A percentile compares a stretch with the other conserved stretches of the same genome.
Evolutionary conservation across 2,888 invertebrate genomes (phyloP).

Genomic region (Ennomos quercinarius): DNA sequence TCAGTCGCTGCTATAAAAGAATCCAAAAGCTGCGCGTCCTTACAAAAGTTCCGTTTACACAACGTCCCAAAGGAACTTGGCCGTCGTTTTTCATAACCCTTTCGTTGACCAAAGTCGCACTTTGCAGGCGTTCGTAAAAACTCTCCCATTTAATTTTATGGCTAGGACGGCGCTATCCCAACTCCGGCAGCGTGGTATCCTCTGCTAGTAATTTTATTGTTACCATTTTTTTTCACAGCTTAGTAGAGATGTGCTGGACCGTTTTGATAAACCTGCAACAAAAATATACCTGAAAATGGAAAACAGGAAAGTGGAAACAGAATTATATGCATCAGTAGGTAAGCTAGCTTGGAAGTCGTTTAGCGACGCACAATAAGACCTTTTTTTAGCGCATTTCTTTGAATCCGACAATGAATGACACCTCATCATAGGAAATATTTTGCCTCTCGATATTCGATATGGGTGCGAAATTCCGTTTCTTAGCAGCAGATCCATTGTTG

Average conservation of each 20-base stretch:
- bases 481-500: no score
- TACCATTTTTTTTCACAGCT: conserved; percentile 69
- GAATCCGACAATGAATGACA: no score
- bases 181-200: conserved; percentile 51
- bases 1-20: conserved; percentile 2
- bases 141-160: conserved; percentile 74
- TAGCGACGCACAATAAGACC: no score
- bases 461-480: no score
- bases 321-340: no score
- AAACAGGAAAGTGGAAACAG: no score
- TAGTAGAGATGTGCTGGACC: conserved; percentile 16
- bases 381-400: no score
- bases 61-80: conserved; percentile 35
- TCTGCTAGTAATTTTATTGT: conserved; percentile 66
- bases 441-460: no score
- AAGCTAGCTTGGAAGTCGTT: no score
- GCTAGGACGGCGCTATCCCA: conserved; percentile 66
- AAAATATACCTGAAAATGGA: no score
- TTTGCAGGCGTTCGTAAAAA: conserved; percentile 49
- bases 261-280: no score
- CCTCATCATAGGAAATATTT: no score
- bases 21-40: conserved; percentile 31
- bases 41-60: conserved; percentile 37
- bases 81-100: conserved; percentile 49
- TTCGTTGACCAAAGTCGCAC: conserved; percentile 48